Percentiles rank a stretch among this genome's conserved stretches.
These are phyloP conservation scores for Poecilia velifera DNA, from an alignment of 2,797 vertebrate genomes.

Conservation along the genomic window DNA sequence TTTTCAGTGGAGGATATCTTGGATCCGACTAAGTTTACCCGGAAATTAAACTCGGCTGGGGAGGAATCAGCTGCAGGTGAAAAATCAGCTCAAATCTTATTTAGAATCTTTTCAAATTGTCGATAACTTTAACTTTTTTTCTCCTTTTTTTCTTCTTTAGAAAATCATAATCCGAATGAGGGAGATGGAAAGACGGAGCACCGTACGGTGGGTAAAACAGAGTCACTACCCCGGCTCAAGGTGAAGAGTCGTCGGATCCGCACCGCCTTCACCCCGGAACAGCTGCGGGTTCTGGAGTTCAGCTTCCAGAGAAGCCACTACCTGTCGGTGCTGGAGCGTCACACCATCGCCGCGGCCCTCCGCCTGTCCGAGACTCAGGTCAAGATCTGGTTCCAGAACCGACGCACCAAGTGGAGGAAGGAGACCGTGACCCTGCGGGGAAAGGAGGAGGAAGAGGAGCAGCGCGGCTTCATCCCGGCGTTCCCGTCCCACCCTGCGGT, in stretches of 20 bases:
- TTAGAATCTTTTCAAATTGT: background rate
- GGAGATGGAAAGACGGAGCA: background rate
- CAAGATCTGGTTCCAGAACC: conserved; percentile 87
- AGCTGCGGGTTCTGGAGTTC: conserved; percentile 79
- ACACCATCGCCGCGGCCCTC: conserved; percentile 72
- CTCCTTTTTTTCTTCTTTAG: conserved; percentile 12
- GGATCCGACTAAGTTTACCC: conserved; percentile 75
- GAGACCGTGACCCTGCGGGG: conserved; percentile 56
- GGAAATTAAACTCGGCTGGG: conserved; percentile 8
- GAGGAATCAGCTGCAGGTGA: conserved; percentile 44
- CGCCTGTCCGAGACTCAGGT: conserved; percentile 82
- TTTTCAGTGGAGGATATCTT: conserved; percentile 82
- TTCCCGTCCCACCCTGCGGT: background rate
- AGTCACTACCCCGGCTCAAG: conserved; percentile 6
- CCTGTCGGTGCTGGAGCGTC: conserved; percentile 81
- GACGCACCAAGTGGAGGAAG: conserved; percentile 85
- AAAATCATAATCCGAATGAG: background rate
- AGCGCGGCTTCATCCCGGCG: background rate
- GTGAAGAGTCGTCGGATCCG: conserved; percentile 72
- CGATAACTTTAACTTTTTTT: background rate
- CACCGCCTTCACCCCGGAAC: conserved; percentile 79
- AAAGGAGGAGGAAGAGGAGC: conserved; percentile 24
- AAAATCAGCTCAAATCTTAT: background rate
- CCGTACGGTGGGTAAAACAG: background rate
- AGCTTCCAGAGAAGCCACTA: conserved; percentile 81